Conservation (phyloP, 2,888 invertebrate genomes). For the Pachycephus smyrnensis region DNA sequence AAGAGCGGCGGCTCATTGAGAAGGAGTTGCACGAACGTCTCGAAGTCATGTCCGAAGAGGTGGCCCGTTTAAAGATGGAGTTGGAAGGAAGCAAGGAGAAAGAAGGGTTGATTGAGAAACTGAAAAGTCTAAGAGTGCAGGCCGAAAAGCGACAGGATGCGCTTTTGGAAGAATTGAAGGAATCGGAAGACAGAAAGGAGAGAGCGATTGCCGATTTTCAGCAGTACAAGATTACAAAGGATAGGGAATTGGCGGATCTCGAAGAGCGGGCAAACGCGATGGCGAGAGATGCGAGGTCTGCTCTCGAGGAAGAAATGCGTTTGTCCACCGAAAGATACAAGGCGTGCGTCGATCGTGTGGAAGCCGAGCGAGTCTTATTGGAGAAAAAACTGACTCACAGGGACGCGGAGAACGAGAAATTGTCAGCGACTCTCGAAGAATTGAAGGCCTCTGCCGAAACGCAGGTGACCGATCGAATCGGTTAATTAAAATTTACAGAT, state of each 20-base stretch:
- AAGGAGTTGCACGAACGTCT: constrained; percentile 6
- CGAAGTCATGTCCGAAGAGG: constrained; percentile 31
- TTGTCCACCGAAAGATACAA: constrained; percentile 47
- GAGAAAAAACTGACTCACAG: constrained; percentile 49
- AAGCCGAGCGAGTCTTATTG: constrained; percentile 48
- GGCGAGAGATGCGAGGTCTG: constrained; percentile 48
- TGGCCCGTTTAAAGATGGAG: constrained; percentile 24
- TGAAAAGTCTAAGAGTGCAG: constrained; percentile 21
- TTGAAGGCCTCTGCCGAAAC: constrained; percentile 57
- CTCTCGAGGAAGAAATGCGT: constrained; percentile 53
- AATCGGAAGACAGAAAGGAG: constrained; percentile 23
- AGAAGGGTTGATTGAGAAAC: constrained; percentile 14
- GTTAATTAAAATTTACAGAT: neutral
- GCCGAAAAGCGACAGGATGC: neutral
- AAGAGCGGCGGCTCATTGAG: constrained; percentile 13
- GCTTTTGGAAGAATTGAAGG: neutral
- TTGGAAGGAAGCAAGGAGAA: constrained; percentile 23
- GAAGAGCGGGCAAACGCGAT: constrained; percentile 41
- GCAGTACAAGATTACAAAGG: constrained; percentile 21
- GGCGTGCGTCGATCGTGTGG: constrained; percentile 42
- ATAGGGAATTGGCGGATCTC: constrained; percentile 28
- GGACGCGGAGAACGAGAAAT: constrained; percentile 48
- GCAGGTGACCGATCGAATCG: constrained; percentile 45
- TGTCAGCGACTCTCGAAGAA: constrained; percentile 51
- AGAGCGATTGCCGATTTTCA: constrained; percentile 25